Percentiles rank a stretch among this genome's conserved stretches.
Conservation (phyloP, 2,113 vertebrate genomes). For the Nasalis larvatus region DNA sequence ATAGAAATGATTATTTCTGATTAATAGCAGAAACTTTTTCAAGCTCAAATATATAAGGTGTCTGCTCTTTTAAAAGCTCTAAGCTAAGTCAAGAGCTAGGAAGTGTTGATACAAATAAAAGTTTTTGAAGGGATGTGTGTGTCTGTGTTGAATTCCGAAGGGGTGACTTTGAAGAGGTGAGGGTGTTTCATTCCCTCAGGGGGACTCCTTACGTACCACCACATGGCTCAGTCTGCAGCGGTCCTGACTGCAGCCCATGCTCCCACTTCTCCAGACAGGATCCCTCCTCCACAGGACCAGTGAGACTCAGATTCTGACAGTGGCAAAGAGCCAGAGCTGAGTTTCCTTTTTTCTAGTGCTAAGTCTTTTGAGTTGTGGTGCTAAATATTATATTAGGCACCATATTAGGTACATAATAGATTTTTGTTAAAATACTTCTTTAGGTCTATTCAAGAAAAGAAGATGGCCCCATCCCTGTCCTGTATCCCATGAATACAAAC, state of each 20-base stretch:
- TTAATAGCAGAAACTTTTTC: conserved; percentile 70
- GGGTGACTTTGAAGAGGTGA: neutral
- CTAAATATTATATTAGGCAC: neutral
- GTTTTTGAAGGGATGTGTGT: conserved; percentile 48
- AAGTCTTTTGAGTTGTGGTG: neutral
- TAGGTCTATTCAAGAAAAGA: conserved; percentile 16
- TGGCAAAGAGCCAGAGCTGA: neutral
- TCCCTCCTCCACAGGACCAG: neutral
- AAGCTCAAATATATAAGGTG: conserved; percentile 19
- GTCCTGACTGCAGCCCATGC: neutral
- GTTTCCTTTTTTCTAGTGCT: neutral
- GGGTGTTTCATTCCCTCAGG: neutral
- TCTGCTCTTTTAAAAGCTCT: conserved; percentile 60
- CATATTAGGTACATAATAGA: neutral
- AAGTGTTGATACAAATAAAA: conserved; percentile 73
- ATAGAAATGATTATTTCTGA: conserved; percentile 58
- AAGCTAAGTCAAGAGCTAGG: conserved; percentile 53
- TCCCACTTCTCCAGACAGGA: neutral
- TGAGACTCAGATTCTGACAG: neutral
- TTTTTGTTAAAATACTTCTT: conserved; percentile 43
- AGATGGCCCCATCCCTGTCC: neutral
- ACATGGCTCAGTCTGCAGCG: neutral
- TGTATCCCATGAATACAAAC: neutral
- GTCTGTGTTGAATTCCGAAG: conserved; percentile 54
- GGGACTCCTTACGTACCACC: neutral